These are phyloP conservation scores for Helicoverpa assulta DNA, from an alignment of 2,888 invertebrate genomes.

Conservation along the genomic window DNA sequence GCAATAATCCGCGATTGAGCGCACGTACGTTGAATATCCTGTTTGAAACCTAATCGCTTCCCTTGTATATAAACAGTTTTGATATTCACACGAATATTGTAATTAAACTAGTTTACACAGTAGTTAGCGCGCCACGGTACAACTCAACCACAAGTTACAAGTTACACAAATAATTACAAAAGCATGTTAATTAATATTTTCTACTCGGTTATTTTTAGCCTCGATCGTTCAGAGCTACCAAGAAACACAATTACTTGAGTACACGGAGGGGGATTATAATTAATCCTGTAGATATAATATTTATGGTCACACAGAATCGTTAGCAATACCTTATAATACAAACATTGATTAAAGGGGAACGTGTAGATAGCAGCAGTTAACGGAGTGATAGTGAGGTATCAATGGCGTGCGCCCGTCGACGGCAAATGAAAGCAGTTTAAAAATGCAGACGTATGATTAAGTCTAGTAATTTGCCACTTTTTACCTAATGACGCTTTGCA, in stretches of 20 bases:
- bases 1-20: constrained; percentile 49
- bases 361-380: constrained; percentile 30
- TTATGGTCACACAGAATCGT: constrained; percentile 26
- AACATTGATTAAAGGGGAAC: constrained; percentile 48
- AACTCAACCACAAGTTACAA: background rate
- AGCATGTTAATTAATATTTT: constrained; percentile 16
- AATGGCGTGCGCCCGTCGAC: constrained; percentile 53
- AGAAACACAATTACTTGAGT: constrained; percentile 47
- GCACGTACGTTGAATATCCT: constrained; percentile 60
- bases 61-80: constrained; percentile 44
- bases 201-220: constrained; percentile 10
- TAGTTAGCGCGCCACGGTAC: constrained; percentile 18
- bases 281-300: constrained; percentile 42
- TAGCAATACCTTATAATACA: constrained; percentile 33
- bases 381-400: constrained; percentile 56
- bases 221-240: constrained; percentile 23
- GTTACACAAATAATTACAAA: constrained; percentile 9
- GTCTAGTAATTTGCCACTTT: constrained; percentile 71
- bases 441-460: constrained; percentile 77
- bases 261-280: constrained; percentile 14
- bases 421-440: constrained; percentile 65
- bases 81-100: constrained; percentile 59
- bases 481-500: constrained; percentile 71
- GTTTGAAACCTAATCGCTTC: constrained; percentile 57
- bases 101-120: constrained; percentile 54